A percentile compares a stretch with the other conserved stretches of the same genome.
These are phyloP conservation scores for Brachionus plicatilis DNA, from an alignment of 1,140 invertebrate species.

Conservation along the genomic window DNA sequence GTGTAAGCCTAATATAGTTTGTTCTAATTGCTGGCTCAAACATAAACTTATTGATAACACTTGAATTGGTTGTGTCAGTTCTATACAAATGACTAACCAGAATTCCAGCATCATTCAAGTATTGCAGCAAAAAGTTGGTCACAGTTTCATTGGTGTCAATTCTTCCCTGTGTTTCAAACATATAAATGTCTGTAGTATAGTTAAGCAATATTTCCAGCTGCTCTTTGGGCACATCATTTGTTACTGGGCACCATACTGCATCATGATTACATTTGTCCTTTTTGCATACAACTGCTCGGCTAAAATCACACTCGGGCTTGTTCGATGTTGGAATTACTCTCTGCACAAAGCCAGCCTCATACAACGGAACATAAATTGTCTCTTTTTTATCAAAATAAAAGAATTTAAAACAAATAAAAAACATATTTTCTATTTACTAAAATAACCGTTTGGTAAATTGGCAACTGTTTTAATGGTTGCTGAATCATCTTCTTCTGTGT, in stretches of 20 bases:
- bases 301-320: constrained; percentile 33
- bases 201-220: constrained; percentile 34
- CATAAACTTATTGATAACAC: constrained; percentile 11
- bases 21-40: constrained; percentile 35
- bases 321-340: constrained; percentile 27
- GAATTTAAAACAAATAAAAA: constrained; percentile 1
- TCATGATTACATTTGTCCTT: constrained; percentile 12
- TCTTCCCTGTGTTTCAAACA: constrained; percentile 20
- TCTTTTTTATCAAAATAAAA: not conserved
- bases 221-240: constrained; percentile 34
- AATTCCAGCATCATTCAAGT: constrained; percentile 23
- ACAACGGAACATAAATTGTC: constrained; percentile 35
- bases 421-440: constrained; percentile 7
- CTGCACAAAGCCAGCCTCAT: constrained; percentile 36
- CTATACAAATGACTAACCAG: constrained; percentile 21
- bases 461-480: not conserved
- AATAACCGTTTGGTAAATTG: constrained; percentile 34
- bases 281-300: constrained; percentile 4
- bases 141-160: constrained; percentile 19
- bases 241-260: constrained; percentile 30
- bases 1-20: constrained; percentile 32
- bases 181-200: constrained; percentile 35
- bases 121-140: constrained; percentile 28
- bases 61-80: constrained; percentile 2
- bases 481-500: constrained; percentile 9